Evolutionary conservation across 2,797 vertebrate genomes (phyloP).

Genomic region (Helicolenus hilgendorfi): DNA sequence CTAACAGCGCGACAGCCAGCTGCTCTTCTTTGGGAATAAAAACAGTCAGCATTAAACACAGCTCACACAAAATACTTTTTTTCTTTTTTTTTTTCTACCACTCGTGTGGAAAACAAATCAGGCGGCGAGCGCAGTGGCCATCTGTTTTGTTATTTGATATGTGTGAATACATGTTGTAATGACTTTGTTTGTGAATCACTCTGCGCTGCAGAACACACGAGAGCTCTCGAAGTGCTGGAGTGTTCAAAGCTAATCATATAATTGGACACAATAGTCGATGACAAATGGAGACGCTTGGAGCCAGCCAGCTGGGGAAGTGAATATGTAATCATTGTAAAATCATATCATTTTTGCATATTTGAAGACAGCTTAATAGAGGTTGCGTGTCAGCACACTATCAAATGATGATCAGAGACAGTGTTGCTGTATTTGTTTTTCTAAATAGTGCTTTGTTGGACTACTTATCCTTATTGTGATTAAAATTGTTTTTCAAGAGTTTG

Average conservation of each 20-base stretch:
- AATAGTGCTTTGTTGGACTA: conserved; percentile 72
- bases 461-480: conserved; percentile 64
- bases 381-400: conserved; percentile 94
- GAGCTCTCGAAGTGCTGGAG: conserved; percentile 99
- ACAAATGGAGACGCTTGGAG: conserved; percentile 99
- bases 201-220: conserved; percentile 98
- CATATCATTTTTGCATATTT: conserved; percentile 99
- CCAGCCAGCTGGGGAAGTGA: conserved; percentile 99
- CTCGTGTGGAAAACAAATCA: conserved; percentile 99
- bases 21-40: conserved; percentile 99
- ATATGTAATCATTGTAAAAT: conserved; percentile 99
- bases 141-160: conserved; percentile 99
- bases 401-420: conserved; percentile 88
- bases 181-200: conserved; percentile 99
- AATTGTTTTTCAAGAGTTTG: conserved; percentile 54
- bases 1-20: conserved; percentile 99
- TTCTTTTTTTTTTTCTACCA: conserved; percentile 86
- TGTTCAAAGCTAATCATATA: conserved; percentile 99
- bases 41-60: conserved; percentile 99
- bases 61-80: conserved; percentile 98
- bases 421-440: conserved; percentile 80
- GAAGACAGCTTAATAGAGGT: conserved; percentile 99
- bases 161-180: conserved; percentile 99
- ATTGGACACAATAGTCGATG: conserved; percentile 99
- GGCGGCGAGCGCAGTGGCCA: conserved; percentile 98